Evolutionary conservation across 2,797 vertebrate genomes (phyloP), one percentile per base, ranked within the genome.

Genomic region (Gymnopithys bicolor): DNA sequence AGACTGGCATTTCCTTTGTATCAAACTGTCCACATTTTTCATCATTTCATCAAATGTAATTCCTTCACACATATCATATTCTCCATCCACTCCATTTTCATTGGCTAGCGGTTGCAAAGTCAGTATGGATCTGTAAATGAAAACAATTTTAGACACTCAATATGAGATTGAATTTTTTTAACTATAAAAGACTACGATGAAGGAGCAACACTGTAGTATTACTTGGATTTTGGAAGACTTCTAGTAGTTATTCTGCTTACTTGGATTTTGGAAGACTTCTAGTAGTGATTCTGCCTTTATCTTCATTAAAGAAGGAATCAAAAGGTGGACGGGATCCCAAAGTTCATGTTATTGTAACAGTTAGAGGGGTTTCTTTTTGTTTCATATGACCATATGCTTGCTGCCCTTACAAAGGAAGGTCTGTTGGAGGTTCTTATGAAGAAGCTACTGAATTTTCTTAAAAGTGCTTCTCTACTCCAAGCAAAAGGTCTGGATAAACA

Each of bases 41-140:
- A 97, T 97, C 59, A 99, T 88, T 76, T 99, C 98, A 83, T 99
- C 98, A 80, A 99, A 99, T 79, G 98, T 98, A 96, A 99, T 98
- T 86, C 98, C 98, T 95, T 99, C 98, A 67, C 99, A 99, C 74
- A 93, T 95, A 52, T 98, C 95, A 62, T 95, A 97, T 49, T 97
- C 97, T 48, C 97, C 97, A 5, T 90, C 97, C 59, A 84, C 94
- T 63, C 97, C 97, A 16, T 87, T 97, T 91, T 97, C 97, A 52
- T 94, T 97, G 3, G 92, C 96, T 79, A 98, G 49, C 1, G 99
- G 99, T 93, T 98, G 99, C 69, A 99, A 98, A 95, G 97, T 98
- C 88, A 99, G 95, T 35, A 98, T 66, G 23, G 99, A 99, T 91
- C 99, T 99, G 97, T 28, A 90, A 91, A 96, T 64, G 39, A 95